These are phyloP conservation scores for Aspidoscelis tigris DNA, from an alignment of 2,113 vertebrate genomes.

Conservation along the genomic window DNA sequence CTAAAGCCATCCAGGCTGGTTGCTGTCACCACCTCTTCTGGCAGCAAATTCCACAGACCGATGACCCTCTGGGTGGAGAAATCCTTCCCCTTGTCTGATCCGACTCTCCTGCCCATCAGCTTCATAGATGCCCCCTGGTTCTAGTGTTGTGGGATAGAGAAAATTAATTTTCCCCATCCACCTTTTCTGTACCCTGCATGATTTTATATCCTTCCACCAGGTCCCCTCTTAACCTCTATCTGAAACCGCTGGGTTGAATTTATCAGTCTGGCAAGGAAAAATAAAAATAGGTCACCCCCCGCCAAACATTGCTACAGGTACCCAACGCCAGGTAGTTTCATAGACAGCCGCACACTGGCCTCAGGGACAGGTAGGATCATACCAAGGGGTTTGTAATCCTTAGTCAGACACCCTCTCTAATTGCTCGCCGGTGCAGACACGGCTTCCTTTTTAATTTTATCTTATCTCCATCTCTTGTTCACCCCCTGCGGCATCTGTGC, in stretches of 20 bases:
- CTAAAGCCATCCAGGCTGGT: background rate
- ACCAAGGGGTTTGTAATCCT: background rate
- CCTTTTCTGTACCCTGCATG: too few relatives aligned
- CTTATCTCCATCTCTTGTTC: constrained; percentile 9
- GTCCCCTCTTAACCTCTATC: too few relatives aligned
- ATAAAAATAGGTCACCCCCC: too few relatives aligned
- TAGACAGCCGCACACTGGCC: background rate
- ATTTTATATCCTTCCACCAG: too few relatives aligned
- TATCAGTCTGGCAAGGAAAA: too few relatives aligned
- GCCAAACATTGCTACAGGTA: too few relatives aligned
- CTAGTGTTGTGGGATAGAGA: too few relatives aligned
- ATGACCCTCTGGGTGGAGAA: background rate
- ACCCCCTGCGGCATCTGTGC: background rate
- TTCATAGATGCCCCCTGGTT: too few relatives aligned
- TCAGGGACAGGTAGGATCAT: background rate
- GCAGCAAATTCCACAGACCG: background rate
- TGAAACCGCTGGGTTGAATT: too few relatives aligned
- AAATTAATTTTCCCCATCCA: too few relatives aligned
- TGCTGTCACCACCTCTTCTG: too few relatives aligned
- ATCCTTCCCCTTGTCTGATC: background rate
- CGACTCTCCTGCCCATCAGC: too few relatives aligned
- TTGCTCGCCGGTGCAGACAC: background rate
- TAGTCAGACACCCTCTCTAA: background rate
- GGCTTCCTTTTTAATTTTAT: background rate
- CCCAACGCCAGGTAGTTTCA: background rate